Evolutionary conservation across 2,888 invertebrate species (phyloP).

Genomic region (Hermodice carunculata): DNA sequence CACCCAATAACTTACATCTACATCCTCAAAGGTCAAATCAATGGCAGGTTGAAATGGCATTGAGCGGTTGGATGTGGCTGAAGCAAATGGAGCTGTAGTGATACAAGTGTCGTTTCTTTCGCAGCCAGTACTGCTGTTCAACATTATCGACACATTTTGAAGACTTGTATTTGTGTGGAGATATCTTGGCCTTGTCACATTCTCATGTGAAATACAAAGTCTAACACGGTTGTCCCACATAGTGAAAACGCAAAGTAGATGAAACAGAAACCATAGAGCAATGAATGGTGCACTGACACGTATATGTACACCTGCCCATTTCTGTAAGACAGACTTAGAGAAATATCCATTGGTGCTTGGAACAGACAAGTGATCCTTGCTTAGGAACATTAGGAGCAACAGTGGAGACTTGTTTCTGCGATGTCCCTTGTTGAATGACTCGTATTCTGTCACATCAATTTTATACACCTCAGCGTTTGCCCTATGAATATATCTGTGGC

Average conservation of each 20-base stretch:
- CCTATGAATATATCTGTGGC: background rate
- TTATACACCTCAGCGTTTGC: background rate
- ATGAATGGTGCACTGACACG: background rate
- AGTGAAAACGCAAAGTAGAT: background rate
- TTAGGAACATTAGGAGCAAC: background rate
- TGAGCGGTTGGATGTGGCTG: too few species aligned
- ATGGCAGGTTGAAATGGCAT: too few species aligned
- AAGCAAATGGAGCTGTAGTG: too few species aligned
- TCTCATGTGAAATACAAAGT: too few species aligned
- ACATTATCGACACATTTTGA: too few species aligned
- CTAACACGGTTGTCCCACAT: too few species aligned
- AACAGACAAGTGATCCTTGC: background rate
- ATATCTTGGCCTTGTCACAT: too few species aligned
- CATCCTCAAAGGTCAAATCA: too few species aligned
- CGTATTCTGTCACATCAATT: constrained; percentile 10
- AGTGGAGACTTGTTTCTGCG: background rate
- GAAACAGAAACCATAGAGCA: background rate
- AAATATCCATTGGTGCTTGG: background rate
- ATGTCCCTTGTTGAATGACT: background rate
- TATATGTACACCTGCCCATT: background rate
- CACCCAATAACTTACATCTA: too few species aligned
- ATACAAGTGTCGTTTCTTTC: too few species aligned
- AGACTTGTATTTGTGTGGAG: too few species aligned
- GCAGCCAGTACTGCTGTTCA: too few species aligned
- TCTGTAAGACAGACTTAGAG: background rate